Evolutionary conservation across 2,888 invertebrate genomes (phyloP).

Genomic region (Tetragonula carbonaria): DNA sequence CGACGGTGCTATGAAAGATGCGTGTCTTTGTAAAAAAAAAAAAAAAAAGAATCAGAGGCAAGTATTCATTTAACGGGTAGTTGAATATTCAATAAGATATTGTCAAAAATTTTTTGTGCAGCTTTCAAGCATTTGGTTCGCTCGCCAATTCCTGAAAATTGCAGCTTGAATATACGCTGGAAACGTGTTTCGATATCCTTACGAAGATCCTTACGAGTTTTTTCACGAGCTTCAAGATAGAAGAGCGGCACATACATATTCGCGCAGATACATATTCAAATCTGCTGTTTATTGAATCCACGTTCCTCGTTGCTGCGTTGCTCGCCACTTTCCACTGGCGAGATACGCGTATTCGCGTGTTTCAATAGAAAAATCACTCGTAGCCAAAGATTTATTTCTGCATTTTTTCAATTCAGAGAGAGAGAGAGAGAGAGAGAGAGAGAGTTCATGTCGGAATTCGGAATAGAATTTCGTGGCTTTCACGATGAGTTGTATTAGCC

Average conservation of each 20-base stretch:
- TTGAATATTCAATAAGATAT: background rate
- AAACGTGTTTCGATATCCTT: slow-evolving; percentile 55
- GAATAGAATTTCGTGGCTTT: too few relatives aligned
- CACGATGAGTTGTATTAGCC: too few relatives aligned
- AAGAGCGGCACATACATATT: background rate
- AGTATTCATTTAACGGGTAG: background rate
- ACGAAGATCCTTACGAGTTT: slow-evolving; percentile 59
- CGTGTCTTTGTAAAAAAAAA: too few relatives aligned
- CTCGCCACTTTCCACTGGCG: background rate
- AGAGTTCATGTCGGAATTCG: too few relatives aligned
- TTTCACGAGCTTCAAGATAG: slow-evolving; percentile 47
- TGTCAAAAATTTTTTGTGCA: background rate
- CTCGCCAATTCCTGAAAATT: slow-evolving; percentile 27
- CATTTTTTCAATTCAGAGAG: too few relatives aligned
- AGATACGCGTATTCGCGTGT: too few relatives aligned
- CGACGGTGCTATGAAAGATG: too few relatives aligned
- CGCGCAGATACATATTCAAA: slow-evolving; percentile 38
- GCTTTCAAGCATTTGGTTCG: slow-evolving; percentile 10
- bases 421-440: too few relatives aligned
- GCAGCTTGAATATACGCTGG: slow-evolving; percentile 39
- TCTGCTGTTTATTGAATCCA: slow-evolving; percentile 57
- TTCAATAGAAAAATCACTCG: too few relatives aligned
- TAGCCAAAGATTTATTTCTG: too few relatives aligned
- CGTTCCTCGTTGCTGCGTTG: background rate
- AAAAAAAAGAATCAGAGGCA: too few relatives aligned